Base-by-base conservation (phyloP, 2,113 vertebrate species). In the Callospermophilus lateralis region DNA sequence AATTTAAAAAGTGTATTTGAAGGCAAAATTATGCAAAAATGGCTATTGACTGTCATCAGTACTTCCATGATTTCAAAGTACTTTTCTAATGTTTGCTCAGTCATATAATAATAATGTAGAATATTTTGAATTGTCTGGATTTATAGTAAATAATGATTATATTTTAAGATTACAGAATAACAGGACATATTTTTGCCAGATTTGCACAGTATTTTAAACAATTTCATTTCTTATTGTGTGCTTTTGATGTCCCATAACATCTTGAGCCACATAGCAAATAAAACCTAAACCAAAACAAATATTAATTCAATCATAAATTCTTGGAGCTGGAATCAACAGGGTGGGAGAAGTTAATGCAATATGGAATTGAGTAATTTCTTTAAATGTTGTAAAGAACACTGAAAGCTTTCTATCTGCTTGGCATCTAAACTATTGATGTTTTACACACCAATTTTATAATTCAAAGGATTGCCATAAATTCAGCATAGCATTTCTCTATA, bases 221-320 rank as follows among this genome's bases (percentile, higher is more conserved):
- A 70, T 11, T 1, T 17, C 10, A 77, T 61, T n/a, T 70, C 37
- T 74, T 30, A 53, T 61, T 72, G 17, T 63, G 37, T 26, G n/a
- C 15, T 53, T 76, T 72, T 28, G 51, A 39, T 77, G 16, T 26
- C 20, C 17, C 32, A 74, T 89, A 58, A 89, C 65, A 84, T 86
- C 32, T 93, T 85, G 34, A 95, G 72, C 0, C 30, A 45, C 6
- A 68, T 28, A 48, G 63, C 8, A 89, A 90, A 34, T 74, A 51
- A 84, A 95, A 84, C 63, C 53, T 37, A 83, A 90, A 12, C 24
- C 72, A 86, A 92, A 19, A 83, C 28, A 37, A 78, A 39, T 55
- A 37, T 81, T 79, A 79, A 83, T 55, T 74, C 5, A 24, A 45
- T 61, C 84, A 51, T 58, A 72, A 92, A 58, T 68, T 95, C 42